Conservation (phyloP, 92 coral and sea anemone species). For the Palythoa grandiflora region DNA sequence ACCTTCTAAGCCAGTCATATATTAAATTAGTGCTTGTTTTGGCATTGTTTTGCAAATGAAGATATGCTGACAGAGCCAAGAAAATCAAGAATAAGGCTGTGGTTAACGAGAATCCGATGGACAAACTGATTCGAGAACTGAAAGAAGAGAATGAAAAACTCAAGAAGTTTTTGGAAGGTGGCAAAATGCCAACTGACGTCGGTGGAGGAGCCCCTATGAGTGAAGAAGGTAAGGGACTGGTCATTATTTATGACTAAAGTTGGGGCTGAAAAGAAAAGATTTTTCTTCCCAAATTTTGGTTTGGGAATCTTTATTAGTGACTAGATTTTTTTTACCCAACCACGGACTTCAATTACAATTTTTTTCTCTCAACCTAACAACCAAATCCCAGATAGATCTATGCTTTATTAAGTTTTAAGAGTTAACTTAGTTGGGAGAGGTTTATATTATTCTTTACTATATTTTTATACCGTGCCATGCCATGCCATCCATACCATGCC, state of each 20-base stretch:
- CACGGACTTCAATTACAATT: too few relatives aligned
- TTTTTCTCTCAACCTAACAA: too few relatives aligned
- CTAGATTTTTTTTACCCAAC: too few relatives aligned
- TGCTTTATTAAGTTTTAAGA: too few relatives aligned
- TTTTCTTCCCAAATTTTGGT: too few relatives aligned
- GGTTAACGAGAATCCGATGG: slow-evolving; percentile 99
- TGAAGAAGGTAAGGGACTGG: slow-evolving; percentile 55
- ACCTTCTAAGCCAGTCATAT: too few relatives aligned
- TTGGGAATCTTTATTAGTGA: too few relatives aligned
- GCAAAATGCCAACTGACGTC: slow-evolving; percentile 58
- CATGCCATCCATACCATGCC: too few relatives aligned
- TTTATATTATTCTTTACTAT: too few relatives aligned
- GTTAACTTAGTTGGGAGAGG: too few relatives aligned
- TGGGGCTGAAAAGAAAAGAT: background rate
- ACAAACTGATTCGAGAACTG: slow-evolving; percentile 92
- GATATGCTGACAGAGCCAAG: slow-evolving; percentile 99
- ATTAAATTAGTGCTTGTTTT: background rate
- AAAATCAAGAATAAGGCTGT: slow-evolving; percentile 99
- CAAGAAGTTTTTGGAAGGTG: slow-evolving; percentile 88
- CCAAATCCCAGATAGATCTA: too few relatives aligned
- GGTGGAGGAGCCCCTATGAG: slow-evolving; percentile 56
- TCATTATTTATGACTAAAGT: background rate
- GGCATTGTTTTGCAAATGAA: slow-evolving; percentile 5
- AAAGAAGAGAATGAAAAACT: slow-evolving; percentile 94
- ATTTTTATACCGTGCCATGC: too few relatives aligned